A percentile compares a stretch with the other conserved stretches of the same genome.
Evolutionary conservation across 2,888 invertebrate genomes (phyloP).

Genomic region (Pollenia amentaria): DNA sequence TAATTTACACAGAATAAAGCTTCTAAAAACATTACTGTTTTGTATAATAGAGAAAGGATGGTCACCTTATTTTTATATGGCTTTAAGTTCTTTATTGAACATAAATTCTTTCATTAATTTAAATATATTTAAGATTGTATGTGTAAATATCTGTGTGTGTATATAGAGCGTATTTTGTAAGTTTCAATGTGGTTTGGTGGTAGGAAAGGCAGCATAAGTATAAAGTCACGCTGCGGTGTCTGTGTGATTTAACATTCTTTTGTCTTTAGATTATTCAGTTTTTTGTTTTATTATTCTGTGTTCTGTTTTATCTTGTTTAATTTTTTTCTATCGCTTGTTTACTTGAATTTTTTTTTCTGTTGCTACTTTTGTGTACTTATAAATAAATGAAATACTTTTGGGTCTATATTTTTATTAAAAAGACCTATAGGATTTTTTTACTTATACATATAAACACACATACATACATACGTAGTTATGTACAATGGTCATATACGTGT

Average conservation of each 20-base stretch:
- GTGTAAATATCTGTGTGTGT: not conserved
- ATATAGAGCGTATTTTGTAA: not conserved
- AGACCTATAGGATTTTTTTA: conserved; percentile 39
- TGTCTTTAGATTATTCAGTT: conserved; percentile 8
- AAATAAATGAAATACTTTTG: conserved; percentile 52
- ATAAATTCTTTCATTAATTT: conserved; percentile 62
- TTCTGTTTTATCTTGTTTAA: not conserved
- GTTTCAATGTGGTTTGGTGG: not conserved
- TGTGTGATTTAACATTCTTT: conserved; percentile 56
- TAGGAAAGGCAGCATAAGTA: conserved; percentile 26
- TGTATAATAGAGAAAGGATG: too few relatives aligned
- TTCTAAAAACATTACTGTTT: too few relatives aligned
- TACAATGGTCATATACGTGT: too few relatives aligned
- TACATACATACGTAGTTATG: not conserved
- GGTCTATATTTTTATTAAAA: conserved; percentile 22
- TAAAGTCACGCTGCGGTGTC: conserved; percentile 48
- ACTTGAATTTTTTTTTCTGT: conserved; percentile 9
- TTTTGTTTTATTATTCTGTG: conserved; percentile 7
- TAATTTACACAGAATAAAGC: too few relatives aligned
- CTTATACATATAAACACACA: not conserved
- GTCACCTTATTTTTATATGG: conserved; percentile 10
- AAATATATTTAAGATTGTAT: conserved; percentile 19
- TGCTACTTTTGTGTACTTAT: conserved; percentile 45
- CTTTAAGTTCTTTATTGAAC: conserved; percentile 41
- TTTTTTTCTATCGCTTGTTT: conserved; percentile 33